Conservation (phyloP, 2,888 invertebrate genomes). For the Dendrolimus pini region DNA sequence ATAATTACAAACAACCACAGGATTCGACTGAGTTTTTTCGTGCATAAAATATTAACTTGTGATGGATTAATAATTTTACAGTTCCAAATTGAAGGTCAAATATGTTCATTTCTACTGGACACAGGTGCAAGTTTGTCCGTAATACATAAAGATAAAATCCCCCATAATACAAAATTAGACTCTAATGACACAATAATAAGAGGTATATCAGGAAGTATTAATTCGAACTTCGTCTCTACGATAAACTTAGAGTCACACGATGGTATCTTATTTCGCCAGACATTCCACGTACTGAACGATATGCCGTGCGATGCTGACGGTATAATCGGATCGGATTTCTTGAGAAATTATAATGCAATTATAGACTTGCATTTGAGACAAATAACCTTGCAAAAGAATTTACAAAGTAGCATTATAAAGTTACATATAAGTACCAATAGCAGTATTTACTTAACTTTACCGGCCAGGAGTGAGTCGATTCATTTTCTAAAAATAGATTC, state of each 20-base stretch:
- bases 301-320: neutral
- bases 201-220: conserved; percentile 1
- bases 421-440: no score
- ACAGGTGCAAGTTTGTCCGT: neutral
- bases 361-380: neutral
- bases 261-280: neutral
- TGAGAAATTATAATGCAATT: conserved; percentile 3
- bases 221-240: neutral
- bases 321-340: conserved; percentile 1
- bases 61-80: neutral
- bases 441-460: no score
- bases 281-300: no score
- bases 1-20: no score
- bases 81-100: neutral
- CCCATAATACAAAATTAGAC: neutral
- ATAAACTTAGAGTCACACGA: conserved; percentile 1
- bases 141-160: neutral
- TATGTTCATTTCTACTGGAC: neutral
- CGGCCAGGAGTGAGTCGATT: no score
- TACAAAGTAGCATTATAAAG: no score
- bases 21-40: neutral
- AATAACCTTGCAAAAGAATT: neutral
- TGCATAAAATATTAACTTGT: neutral
- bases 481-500: no score
- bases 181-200: neutral